phyloP scores from a whole-genome alignment of 2,797 vertebrate genomes.

The Vultur gryphus region DNA sequence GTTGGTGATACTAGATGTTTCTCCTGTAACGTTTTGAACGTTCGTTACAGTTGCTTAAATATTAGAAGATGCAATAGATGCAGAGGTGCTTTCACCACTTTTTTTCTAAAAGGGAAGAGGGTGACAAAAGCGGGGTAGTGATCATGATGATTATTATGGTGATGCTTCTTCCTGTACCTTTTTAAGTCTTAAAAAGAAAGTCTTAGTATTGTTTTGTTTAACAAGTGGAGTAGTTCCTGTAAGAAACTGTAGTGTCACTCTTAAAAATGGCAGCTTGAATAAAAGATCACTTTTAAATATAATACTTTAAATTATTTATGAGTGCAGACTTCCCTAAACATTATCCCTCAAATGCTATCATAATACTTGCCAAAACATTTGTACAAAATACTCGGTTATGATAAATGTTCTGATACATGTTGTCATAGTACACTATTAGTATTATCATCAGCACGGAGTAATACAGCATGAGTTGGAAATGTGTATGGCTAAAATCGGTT shows the following conservation, averaged over 20 bases:
- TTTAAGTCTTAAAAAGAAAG: background rate
- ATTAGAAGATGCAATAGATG: background rate
- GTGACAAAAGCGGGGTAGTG: background rate
- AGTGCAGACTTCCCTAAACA: background rate
- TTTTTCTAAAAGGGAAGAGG: background rate
- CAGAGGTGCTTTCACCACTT: background rate
- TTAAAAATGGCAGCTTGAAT: background rate
- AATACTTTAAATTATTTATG: background rate
- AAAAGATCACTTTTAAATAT: background rate
- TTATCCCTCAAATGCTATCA: background rate
- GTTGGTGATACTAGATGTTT: background rate
- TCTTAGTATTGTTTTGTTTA: background rate
- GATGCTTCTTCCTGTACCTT: background rate
- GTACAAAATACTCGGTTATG: background rate
- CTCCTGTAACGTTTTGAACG: background rate
- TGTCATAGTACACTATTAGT: background rate
- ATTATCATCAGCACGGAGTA: background rate
- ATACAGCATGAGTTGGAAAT: background rate
- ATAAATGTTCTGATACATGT: background rate
- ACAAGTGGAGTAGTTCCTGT: background rate
- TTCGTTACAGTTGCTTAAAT: background rate
- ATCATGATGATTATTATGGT: background rate
- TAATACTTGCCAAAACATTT: background rate
- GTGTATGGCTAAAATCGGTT: background rate
- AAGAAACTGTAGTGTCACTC: background rate